Conservation (phyloP, 1,140 invertebrate species). For the Formica exsecta region DNA sequence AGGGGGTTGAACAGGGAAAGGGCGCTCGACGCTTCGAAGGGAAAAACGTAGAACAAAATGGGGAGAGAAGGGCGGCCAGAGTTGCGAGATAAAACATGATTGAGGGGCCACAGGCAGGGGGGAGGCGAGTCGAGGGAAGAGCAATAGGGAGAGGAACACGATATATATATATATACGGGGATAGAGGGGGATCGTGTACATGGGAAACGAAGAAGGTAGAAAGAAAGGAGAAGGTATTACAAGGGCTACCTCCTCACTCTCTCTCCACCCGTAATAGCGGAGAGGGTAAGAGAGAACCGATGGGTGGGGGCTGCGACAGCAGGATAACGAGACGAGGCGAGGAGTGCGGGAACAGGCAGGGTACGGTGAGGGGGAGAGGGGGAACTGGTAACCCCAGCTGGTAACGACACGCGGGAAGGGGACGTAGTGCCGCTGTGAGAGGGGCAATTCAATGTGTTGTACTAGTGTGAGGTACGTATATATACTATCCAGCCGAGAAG, state of each 20-base stretch:
- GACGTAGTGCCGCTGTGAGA: conserved; percentile 47
- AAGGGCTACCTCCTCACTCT: neutral
- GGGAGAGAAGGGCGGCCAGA: conserved; percentile 3
- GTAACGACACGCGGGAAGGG: conserved; percentile 64
- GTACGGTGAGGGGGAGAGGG: conserved; percentile 11
- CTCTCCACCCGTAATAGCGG: neutral
- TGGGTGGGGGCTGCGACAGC: conserved; percentile 34
- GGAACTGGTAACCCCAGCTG: conserved; percentile 69
- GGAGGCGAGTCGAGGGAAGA: neutral
- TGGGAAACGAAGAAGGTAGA: neutral
- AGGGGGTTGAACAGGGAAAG: neutral
- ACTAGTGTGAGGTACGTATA: conserved; percentile 37
- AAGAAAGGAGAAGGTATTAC: conserved; percentile 17
- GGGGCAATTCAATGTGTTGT: conserved; percentile 30
- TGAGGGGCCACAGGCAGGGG: neutral
- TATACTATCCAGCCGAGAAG: conserved; percentile 36
- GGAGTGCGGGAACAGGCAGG: conserved; percentile 28
- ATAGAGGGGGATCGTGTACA: neutral
- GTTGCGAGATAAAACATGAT: conserved; percentile 55
- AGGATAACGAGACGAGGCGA: conserved; percentile 45
- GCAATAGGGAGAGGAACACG: neutral
- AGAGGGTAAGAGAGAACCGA: conserved; percentile 25
- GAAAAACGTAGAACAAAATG: conserved; percentile 42
- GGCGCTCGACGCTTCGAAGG: neutral
- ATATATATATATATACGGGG: no score